Evolutionary conservation across 2,113 vertebrate species (phyloP).

Genomic region (Origma solitaria): DNA sequence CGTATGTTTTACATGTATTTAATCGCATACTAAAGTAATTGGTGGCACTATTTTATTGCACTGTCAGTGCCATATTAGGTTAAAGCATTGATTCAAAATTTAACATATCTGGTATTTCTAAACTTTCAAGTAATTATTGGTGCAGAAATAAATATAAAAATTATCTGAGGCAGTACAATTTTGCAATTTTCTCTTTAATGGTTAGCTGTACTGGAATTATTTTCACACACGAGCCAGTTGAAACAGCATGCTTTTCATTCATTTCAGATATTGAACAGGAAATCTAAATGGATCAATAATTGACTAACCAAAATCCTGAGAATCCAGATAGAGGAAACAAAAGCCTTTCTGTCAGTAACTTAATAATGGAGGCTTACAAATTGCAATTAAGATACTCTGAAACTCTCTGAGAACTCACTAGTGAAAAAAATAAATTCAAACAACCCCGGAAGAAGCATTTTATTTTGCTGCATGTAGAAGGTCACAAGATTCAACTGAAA

Average conservation of each 20-base stretch:
- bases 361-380: background rate
- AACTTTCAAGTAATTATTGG: background rate
- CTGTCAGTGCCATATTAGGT: background rate
- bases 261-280: background rate
- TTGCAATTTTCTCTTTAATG: background rate
- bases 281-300: background rate
- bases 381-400: background rate
- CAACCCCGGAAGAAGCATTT: background rate
- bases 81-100: background rate
- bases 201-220: background rate
- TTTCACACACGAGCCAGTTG: background rate
- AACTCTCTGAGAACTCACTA: background rate
- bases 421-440: background rate
- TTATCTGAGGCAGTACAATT: background rate
- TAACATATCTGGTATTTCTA: background rate
- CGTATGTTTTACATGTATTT: background rate
- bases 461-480: background rate
- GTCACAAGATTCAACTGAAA: background rate
- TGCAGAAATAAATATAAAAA: background rate
- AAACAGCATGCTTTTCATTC: background rate
- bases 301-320: background rate
- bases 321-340: background rate
- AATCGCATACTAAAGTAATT: background rate
- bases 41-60: background rate
- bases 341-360: background rate